phyloP scores from a whole-genome alignment of 2,113 vertebrate genomes.

The Eudorcas thomsonii region DNA sequence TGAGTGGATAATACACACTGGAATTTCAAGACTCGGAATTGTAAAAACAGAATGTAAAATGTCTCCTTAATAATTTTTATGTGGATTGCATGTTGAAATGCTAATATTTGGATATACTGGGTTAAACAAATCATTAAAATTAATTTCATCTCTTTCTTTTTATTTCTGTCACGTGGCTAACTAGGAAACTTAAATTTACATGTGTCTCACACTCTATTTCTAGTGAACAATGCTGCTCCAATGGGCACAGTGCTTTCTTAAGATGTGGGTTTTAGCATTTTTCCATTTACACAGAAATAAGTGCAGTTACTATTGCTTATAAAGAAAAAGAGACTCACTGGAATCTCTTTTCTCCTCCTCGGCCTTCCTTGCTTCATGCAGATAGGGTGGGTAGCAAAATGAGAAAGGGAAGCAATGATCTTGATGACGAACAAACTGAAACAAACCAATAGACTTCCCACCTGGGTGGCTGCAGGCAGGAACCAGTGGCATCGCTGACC shows the following conservation, averaged over 20 bases:
- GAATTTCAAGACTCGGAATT: not conserved
- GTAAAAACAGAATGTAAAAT: not conserved
- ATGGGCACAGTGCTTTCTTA: not conserved
- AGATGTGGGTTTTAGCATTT: not conserved
- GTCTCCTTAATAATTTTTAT: not conserved
- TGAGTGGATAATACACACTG: not conserved
- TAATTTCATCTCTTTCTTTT: not conserved
- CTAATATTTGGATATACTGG: not conserved
- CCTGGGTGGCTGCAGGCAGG: conserved; percentile 44
- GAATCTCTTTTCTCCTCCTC: not conserved
- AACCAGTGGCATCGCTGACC: conserved; percentile 40
- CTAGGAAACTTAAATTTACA: not conserved
- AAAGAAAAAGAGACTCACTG: not conserved
- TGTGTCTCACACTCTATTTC: not conserved
- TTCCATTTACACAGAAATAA: not conserved
- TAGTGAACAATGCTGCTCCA: not conserved
- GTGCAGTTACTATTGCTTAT: not conserved
- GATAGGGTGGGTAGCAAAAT: not conserved
- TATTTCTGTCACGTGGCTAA: not conserved
- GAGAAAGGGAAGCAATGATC: not conserved
- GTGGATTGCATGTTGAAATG: not conserved
- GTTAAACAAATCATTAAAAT: not conserved
- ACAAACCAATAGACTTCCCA: not conserved
- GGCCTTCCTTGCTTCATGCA: not conserved
- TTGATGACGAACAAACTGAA: not conserved